These are phyloP conservation scores for Pleuronectes platessa DNA, from an alignment of 2,113 vertebrate genomes.

Conservation along the genomic window DNA sequence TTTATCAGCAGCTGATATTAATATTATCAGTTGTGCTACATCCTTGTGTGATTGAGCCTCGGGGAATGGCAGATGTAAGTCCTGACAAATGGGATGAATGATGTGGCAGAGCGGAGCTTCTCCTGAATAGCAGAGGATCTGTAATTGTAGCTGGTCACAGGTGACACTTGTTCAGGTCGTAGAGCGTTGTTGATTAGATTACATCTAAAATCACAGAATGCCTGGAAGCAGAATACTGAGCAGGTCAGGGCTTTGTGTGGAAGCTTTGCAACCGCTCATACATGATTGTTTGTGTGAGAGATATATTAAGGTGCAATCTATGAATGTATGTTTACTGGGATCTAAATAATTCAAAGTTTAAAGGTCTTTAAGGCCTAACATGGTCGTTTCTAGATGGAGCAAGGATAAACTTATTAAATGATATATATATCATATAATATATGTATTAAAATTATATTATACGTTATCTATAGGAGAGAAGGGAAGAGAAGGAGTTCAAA, in stretches of 20 bases:
- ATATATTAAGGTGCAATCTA: background rate
- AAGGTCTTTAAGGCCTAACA: too few relatives aligned
- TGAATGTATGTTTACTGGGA: background rate
- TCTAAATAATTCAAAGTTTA: too few relatives aligned
- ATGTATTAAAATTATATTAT: too few relatives aligned
- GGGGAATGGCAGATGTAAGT: slow-evolving; percentile 33
- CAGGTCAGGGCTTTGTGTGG: background rate
- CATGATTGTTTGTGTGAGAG: background rate
- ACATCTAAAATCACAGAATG: slow-evolving; percentile 6
- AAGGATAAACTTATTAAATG: too few relatives aligned
- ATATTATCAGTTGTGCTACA: background rate
- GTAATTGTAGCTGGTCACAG: background rate
- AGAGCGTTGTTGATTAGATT: slow-evolving; percentile 10
- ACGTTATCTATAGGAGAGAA: too few relatives aligned
- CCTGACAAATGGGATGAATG: slow-evolving; percentile 18
- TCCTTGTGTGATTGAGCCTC: slow-evolving; percentile 21
- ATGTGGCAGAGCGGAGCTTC: slow-evolving; percentile 5
- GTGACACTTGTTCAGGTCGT: background rate
- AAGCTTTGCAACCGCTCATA: too few relatives aligned
- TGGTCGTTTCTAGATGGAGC: too few relatives aligned
- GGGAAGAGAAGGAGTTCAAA: too few relatives aligned
- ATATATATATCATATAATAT: too few relatives aligned
- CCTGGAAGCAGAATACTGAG: background rate
- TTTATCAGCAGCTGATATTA: background rate
- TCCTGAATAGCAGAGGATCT: slow-evolving; percentile 7